phyloP scores from a whole-genome alignment of 2,797 vertebrate species.

The Melanogrammus aeglefinus region DNA sequence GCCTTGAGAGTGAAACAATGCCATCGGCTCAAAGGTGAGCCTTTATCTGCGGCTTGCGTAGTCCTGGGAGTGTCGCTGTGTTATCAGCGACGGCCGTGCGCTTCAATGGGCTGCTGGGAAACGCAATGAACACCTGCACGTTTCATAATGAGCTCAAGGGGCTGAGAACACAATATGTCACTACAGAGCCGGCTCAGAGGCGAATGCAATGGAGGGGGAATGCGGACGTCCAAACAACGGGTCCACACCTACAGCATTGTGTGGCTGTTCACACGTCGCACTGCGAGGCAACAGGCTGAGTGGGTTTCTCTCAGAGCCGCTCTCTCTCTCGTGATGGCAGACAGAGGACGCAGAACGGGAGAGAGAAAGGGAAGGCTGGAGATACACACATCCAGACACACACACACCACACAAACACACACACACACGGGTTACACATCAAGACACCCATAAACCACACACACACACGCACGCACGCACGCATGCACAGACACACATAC shows the following conservation, averaged over 20 bases:
- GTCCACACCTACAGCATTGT: conserved; percentile 9
- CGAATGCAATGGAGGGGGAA: background rate
- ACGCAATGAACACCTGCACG: conserved; percentile 32
- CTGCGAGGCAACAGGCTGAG: conserved; percentile 44
- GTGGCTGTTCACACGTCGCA: conserved; percentile 38
- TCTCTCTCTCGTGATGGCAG: conserved; percentile 51
- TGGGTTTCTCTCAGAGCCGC: conserved; percentile 57
- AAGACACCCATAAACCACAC: conserved; percentile 24
- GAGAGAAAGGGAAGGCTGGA: conserved; percentile 42
- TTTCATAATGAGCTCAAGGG: conserved; percentile 16
- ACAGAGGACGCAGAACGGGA: conserved; percentile 55
- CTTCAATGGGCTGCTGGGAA: conserved; percentile 52
- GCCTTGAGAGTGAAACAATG: conserved; percentile 10
- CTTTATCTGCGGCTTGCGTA: conserved; percentile 37
- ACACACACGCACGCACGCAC: conserved; percentile 29
- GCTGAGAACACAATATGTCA: background rate
- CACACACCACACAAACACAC: conserved; percentile 20
- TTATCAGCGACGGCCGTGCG: conserved; percentile 50
- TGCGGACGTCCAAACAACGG: background rate
- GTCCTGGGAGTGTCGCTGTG: conserved; percentile 19
- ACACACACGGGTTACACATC: conserved; percentile 13
- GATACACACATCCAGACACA: conserved; percentile 15
- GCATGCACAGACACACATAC: conserved; percentile 26
- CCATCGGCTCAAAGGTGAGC: conserved; percentile 28
- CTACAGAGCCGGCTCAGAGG: background rate